These are phyloP conservation scores for Corbicula japonica DNA, from an alignment of 2,888 invertebrate species.

Conservation along the genomic window DNA sequence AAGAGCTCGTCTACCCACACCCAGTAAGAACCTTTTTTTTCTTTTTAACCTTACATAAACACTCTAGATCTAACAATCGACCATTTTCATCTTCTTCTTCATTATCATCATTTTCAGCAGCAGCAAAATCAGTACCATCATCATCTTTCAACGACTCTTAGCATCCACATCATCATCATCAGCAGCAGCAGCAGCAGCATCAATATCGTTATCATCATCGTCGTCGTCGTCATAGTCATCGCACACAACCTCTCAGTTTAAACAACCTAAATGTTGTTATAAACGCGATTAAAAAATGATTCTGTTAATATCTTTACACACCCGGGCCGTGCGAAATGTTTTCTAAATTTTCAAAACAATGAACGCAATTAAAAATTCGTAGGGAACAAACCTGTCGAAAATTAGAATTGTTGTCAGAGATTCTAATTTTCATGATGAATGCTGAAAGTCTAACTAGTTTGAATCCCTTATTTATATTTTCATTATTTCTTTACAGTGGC, in stretches of 20 bases:
- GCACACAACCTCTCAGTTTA: neutral
- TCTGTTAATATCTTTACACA: no score
- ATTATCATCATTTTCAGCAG: no score
- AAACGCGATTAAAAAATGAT: no score
- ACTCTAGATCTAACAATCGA: no score
- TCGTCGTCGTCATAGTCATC: no score
- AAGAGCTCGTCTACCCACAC: slow-evolving; percentile 72
- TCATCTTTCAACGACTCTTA: no score
- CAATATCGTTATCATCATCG: no score
- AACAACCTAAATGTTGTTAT: neutral
- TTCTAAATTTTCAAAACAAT: neutral
- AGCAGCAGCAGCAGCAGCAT: no score
- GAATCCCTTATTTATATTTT: neutral
- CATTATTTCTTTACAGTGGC: slow-evolving; percentile 76
- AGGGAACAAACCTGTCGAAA: neutral
- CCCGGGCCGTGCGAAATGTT: neutral
- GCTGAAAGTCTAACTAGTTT: neutral
- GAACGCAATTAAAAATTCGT: no score
- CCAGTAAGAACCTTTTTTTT: slow-evolving; percentile 60
- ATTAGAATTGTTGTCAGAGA: neutral
- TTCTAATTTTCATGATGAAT: neutral
- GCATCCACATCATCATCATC: no score
- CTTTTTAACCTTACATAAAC: neutral
- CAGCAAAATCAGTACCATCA: no score
- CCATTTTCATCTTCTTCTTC: no score